These are phyloP conservation scores for Fulica atra DNA, from an alignment of 2,113 vertebrate species.

Conservation along the genomic window DNA sequence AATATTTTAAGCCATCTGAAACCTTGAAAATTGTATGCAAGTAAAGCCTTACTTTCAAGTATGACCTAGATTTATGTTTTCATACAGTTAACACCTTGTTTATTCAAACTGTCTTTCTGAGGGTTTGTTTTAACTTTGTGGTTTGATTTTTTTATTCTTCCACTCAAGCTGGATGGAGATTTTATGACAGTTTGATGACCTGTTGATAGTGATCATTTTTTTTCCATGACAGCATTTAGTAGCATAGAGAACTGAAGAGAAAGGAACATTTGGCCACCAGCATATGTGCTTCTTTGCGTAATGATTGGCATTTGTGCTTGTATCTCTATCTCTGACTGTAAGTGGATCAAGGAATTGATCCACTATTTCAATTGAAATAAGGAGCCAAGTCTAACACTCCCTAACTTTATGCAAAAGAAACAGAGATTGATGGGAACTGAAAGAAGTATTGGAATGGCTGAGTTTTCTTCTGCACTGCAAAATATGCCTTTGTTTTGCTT, in stretches of 20 bases:
- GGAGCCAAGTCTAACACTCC: not conserved
- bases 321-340: not conserved
- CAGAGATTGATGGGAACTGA: not conserved
- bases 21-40: not conserved
- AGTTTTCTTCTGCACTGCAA: not conserved
- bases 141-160: not conserved
- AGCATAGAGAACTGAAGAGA: not conserved
- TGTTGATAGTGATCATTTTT: not conserved
- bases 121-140: not conserved
- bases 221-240: not conserved
- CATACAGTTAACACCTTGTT: not conserved
- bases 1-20: constrained; percentile 30
- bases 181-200: not conserved
- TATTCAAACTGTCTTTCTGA: not conserved
- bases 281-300: not conserved
- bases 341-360: not conserved
- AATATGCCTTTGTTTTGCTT: not conserved
- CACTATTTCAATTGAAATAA: not conserved
- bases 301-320: not conserved
- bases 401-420: not conserved
- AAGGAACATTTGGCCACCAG: not conserved
- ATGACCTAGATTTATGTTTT: constrained; percentile 15
- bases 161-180: not conserved
- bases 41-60: not conserved
- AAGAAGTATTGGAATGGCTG: not conserved